These are phyloP conservation scores for Nannoperca australis DNA, from an alignment of 2,797 vertebrate genomes.

Conservation along the genomic window DNA sequence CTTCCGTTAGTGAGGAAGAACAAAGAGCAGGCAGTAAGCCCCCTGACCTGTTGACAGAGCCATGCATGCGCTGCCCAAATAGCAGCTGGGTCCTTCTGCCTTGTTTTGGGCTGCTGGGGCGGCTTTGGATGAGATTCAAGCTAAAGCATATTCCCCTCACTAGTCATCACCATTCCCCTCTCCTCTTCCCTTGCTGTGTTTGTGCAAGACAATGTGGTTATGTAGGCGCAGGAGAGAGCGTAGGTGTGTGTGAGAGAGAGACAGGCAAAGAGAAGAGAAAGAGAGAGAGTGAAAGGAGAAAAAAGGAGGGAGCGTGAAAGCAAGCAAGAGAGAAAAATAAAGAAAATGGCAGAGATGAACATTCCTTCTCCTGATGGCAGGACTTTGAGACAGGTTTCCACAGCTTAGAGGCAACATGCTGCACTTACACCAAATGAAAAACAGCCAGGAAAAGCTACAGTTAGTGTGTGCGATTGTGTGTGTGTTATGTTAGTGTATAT, in stretches of 20 bases:
- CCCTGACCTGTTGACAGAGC: conserved; percentile 53
- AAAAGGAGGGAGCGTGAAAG: conserved; percentile 30
- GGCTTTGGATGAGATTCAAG: conserved; percentile 50
- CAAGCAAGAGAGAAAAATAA: conserved; percentile 28
- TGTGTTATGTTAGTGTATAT: conserved; percentile 31
- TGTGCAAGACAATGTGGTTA: conserved; percentile 60
- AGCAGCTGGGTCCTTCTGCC: conserved; percentile 56
- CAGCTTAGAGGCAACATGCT: neutral
- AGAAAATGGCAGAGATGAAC: conserved; percentile 15
- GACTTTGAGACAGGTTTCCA: conserved; percentile 19
- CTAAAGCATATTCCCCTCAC: conserved; percentile 50
- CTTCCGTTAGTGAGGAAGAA: conserved; percentile 35
- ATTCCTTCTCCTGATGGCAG: conserved; percentile 9
- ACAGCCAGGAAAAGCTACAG: neutral
- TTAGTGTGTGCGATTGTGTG: neutral
- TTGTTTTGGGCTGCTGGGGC: conserved; percentile 47
- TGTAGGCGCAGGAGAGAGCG: conserved; percentile 44
- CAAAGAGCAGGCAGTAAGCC: conserved; percentile 33
- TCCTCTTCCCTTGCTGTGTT: conserved; percentile 37
- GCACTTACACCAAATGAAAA: conserved; percentile 2
- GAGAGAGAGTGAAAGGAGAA: conserved; percentile 20
- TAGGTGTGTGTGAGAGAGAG: conserved; percentile 37
- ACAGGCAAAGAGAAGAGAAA: neutral
- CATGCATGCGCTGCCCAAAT: conserved; percentile 28
- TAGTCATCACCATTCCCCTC: conserved; percentile 43